Base-by-base conservation (phyloP, 1,140 invertebrate species). In the Drosophila trapezifrons region DNA sequence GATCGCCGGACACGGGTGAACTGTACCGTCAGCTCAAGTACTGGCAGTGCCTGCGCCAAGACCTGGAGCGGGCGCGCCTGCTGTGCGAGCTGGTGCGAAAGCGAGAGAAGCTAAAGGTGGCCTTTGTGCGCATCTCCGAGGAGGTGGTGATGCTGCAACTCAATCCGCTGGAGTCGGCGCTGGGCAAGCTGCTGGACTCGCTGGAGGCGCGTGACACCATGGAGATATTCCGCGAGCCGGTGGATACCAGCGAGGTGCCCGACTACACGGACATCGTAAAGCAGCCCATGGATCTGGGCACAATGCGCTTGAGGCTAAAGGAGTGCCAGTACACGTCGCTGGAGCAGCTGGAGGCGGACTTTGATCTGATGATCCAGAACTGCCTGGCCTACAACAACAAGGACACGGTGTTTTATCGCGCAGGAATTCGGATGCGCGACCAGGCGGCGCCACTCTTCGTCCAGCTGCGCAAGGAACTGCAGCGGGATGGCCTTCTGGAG, bases 311-410 rank as follows among this genome's bases (percentile, higher is more conserved):
- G 47, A 98, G 98, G 93, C 93, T 98, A 13, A 95, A 97, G 52
- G 92, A 94, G 35, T 95, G 96, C 66, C 92, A 95, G 56, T 99
- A 99, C 92, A 93, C 93, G 6, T 95, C 94, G 22, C 93, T 99
- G 40, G 95, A 96, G 57, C 94, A 95, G 17, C 96, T 99, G 85
- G 96, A 98, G 90, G 92, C 92, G 1, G 98, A 99, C 93, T 99
- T 99, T 91, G 95, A 96, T 82, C 93, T 99, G 0, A 99, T 99
- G 95, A 97, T 99, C 29, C 95, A 95, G 57, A 99, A 99, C 91
- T 99, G 98, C 91, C 93, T 98, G 62, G 96, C 95, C 0, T 99
- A 99, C 90, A 99, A 99, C 93, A 96, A 97, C 57, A 98, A 97
- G 92, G 97, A 98, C 80, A 99, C 98, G 0, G 95, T 97, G 75